Evolutionary conservation across 2,113 vertebrate genomes (phyloP).

Genomic region (Leptobrachium ailaonicum): DNA sequence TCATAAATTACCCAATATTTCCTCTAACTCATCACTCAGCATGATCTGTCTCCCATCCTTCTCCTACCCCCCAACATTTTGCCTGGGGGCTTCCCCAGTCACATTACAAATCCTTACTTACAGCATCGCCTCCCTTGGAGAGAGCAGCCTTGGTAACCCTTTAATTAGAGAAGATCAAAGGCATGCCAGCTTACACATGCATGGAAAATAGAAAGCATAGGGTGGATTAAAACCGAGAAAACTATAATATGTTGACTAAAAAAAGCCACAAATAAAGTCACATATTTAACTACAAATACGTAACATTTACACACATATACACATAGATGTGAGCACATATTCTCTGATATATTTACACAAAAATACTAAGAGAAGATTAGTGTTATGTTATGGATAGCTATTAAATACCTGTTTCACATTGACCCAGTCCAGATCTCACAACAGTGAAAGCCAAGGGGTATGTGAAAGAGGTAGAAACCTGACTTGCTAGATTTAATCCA

Average conservation of each 20-base stretch:
- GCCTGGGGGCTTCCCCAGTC: slow-evolving; percentile 25
- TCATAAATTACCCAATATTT: slow-evolving; percentile 19
- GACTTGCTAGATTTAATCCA: too few relatives aligned
- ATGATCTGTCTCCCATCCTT: slow-evolving; percentile 16
- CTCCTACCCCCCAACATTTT: slow-evolving; percentile 17
- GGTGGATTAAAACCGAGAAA: slow-evolving; percentile 12
- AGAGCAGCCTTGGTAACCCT: slow-evolving; percentile 35
- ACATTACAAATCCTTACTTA: slow-evolving; percentile 32
- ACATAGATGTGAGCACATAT: too few relatives aligned
- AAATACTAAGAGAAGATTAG: too few relatives aligned
- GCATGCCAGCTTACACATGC: slow-evolving; percentile 18
- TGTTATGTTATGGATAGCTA: too few relatives aligned
- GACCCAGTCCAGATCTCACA: too few relatives aligned
- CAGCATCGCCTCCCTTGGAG: slow-evolving; percentile 31
- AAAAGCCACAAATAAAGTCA: neutral
- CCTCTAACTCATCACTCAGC: slow-evolving; percentile 16
- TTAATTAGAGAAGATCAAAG: slow-evolving; percentile 39
- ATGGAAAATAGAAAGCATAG: slow-evolving; percentile 14
- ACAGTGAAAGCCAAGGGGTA: too few relatives aligned
- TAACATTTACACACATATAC: neutral
- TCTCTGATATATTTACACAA: too few relatives aligned
- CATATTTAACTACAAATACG: neutral
- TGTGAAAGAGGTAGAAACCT: too few relatives aligned
- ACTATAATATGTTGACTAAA: neutral
- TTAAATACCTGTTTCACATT: too few relatives aligned